phyloP scores from a whole-genome alignment of 2,888 invertebrate genomes.

The Heliconius ismenius region DNA sequence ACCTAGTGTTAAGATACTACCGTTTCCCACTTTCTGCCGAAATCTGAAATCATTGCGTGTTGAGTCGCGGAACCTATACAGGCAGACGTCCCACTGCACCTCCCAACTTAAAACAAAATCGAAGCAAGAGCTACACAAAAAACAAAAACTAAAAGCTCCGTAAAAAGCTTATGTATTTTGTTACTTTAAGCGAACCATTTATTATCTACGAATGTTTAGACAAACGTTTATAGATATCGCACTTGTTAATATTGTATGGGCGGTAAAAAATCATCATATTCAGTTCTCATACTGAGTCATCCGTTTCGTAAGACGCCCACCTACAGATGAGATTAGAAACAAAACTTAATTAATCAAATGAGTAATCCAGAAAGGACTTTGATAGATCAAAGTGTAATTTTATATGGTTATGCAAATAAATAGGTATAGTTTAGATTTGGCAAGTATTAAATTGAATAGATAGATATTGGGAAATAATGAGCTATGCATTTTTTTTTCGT shows the following conservation, averaged over 20 bases:
- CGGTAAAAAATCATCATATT: conserved; percentile 33
- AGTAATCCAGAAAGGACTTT: conserved; percentile 46
- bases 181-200: conserved; percentile 24
- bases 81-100: not conserved
- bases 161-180: conserved; percentile 10
- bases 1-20: too few relatives aligned
- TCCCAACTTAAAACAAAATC: not conserved
- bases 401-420: conserved; percentile 25
- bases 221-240: conserved; percentile 34
- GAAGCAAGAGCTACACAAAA: not conserved
- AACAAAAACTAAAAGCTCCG: conserved; percentile 3
- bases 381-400: conserved; percentile 35
- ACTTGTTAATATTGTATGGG: conserved; percentile 40
- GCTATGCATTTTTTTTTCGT: too few relatives aligned
- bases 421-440: not conserved
- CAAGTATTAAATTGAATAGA: not conserved
- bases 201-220: conserved; percentile 35
- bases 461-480: not conserved
- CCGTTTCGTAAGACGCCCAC: conserved; percentile 52
- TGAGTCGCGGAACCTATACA: too few relatives aligned
- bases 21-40: too few relatives aligned
- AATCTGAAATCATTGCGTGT: too few relatives aligned
- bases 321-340: conserved; percentile 49
- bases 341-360: conserved; percentile 53
- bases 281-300: conserved; percentile 43